Evolutionary conservation across 35 echinoderm and acorn worm genomes (phyloP).

Genomic region (Diadema setosum): DNA sequence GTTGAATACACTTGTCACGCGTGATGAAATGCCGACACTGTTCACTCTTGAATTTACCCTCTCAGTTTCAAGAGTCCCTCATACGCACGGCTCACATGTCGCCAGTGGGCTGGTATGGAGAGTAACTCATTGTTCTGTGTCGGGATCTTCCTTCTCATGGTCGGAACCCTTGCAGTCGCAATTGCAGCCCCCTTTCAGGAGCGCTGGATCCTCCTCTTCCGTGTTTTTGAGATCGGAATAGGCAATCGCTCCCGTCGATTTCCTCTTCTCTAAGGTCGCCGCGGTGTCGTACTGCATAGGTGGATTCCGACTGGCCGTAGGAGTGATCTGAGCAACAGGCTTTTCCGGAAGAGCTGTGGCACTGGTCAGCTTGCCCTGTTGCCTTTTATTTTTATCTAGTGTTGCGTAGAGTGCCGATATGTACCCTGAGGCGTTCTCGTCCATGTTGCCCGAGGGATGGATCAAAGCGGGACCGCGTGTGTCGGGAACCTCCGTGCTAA

Average conservation of each 20-base stretch:
- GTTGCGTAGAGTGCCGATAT: constrained; percentile 75
- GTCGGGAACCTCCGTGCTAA: constrained; percentile 50
- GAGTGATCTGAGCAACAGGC: constrained; percentile 70
- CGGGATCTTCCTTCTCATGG: neutral
- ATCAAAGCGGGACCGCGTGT: neutral
- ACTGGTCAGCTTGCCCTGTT: neutral
- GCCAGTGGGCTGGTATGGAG: too few species aligned
- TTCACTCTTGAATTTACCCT: too few species aligned
- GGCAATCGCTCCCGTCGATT: constrained; percentile 5
- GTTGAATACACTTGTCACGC: too few species aligned
- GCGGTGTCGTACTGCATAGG: neutral
- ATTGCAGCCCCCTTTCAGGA: neutral
- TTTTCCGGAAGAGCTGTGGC: constrained; percentile 12
- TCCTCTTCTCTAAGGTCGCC: neutral
- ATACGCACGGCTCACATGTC: too few species aligned
- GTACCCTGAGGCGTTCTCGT: constrained; percentile 73
- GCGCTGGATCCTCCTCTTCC: neutral
- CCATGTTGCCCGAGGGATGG: neutral
- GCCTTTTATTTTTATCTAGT: constrained; percentile 51
- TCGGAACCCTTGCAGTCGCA: neutral
- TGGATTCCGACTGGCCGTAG: neutral
- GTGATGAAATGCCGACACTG: too few species aligned
- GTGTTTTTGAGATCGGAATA: neutral
- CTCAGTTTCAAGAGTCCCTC: too few species aligned
- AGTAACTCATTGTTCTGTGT: constrained; percentile 5